Evolutionary conservation across 2,888 invertebrate genomes (phyloP), one percentile per base, ranked within the genome.

Genomic region (Tenthredo livida): DNA sequence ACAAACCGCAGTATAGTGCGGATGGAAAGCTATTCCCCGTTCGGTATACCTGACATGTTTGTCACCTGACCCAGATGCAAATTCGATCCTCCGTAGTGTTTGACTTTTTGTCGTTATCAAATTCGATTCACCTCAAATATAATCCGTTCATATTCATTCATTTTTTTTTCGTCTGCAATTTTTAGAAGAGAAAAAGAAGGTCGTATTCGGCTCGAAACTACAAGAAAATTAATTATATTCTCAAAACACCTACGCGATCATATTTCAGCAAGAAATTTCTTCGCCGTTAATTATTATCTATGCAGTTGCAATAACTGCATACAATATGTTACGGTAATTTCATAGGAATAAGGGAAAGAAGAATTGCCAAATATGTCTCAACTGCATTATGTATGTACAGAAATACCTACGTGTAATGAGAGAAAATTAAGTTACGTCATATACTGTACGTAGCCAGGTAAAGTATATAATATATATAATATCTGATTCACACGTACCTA

Each of bases 21-120:
- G 72, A 73, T 73, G 72, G 72, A 73, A 73, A 73, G 72, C 72
- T 73, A 43, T 73, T 33, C 67, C 25, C 67, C 33, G 72, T 43
- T 21, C 12, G n/a, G n/a, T 43, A 73, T 73, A 40, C 72, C 43
- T 73, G 15, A 67, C 72, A 73, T 21, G 72, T 43, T 73, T 73
- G 72, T 73, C 72, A 73, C 40, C 72, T 73, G 72, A 73, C 72
- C 72, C 40, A 73, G n/a, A 73, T 73, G 37, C 72, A 73, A 73
- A 73, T 73, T 40, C 25, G 21, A 73, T 73, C 72, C 43, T 43
- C 15, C 61, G 25, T 12, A 25, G 61, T 25, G 61, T 61, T 61
- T 61, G 25, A 61, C 12, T 21, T 25, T 61, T 61, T 25, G 0
- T 25, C 10, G 12, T 61, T 61, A 9, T 61, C 1, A 47, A 47